Percentiles rank a stretch among this genome's conserved stretches.
These are phyloP conservation scores for Thinocorus orbignyianus DNA, from an alignment of 2,113 vertebrate species.

Conservation along the genomic window DNA sequence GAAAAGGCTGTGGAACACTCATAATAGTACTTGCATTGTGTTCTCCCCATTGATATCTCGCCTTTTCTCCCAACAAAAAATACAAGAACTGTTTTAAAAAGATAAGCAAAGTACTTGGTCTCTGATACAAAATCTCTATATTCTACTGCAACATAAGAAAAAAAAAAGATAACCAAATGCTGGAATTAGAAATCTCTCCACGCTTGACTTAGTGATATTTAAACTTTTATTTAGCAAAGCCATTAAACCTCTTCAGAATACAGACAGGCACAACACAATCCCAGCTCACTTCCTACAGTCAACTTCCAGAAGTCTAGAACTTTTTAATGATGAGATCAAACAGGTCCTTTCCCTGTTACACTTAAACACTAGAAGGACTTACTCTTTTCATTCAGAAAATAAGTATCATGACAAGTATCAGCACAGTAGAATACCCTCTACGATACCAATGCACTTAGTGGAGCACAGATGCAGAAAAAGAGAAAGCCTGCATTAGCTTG, in stretches of 20 bases:
- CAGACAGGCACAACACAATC: neutral
- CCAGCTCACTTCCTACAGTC: neutral
- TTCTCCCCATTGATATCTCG: neutral
- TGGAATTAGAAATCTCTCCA: neutral
- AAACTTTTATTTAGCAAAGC: neutral
- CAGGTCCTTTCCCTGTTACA: neutral
- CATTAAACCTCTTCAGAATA: neutral
- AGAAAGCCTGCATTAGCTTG: neutral
- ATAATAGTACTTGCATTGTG: neutral
- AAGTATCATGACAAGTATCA: neutral
- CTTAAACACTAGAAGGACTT: neutral
- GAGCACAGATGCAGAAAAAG: neutral
- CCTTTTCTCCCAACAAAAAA: neutral
- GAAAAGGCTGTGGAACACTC: neutral
- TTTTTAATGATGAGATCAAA: neutral
- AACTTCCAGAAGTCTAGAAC: neutral
- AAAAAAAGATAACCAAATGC: neutral
- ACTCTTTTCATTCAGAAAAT: neutral
- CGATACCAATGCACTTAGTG: neutral
- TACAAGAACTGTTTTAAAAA: neutral
- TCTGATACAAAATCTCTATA: neutral
- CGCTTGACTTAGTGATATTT: neutral
- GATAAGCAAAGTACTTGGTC: neutral
- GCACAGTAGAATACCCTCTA: neutral
- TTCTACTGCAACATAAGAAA: neutral